Conservation (phyloP, 2,888 invertebrate species). For the Parnassius orleans region DNA sequence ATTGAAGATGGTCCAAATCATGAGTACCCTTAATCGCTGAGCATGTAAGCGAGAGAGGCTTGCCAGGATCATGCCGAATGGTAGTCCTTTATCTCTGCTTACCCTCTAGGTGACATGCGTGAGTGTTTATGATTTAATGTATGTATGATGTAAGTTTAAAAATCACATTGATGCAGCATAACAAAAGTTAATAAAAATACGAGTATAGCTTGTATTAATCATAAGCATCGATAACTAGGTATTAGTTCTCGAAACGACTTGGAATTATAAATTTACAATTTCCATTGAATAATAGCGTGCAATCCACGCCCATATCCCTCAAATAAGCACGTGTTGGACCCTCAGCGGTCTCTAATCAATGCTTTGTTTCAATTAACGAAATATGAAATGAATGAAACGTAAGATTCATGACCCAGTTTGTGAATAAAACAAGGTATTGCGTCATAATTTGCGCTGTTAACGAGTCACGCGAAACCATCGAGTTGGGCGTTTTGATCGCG, state of each 20-base stretch:
- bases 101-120: too few species aligned
- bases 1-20: too few species aligned
- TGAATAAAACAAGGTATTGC: conserved; percentile 31
- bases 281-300: conserved; percentile 49
- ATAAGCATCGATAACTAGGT: conserved; percentile 30
- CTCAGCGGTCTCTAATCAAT: conserved; percentile 18
- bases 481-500: conserved; percentile 36
- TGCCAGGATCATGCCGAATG: too few species aligned
- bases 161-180: too few species aligned
- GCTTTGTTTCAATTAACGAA: conserved; percentile 18
- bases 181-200: too few species aligned
- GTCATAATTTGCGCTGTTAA: conserved; percentile 41
- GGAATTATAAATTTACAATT: conserved; percentile 56
- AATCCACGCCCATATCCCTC: conserved; percentile 41
- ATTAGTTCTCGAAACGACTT: conserved; percentile 50
- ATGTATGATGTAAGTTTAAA: too few species aligned
- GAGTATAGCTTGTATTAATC: too few species aligned
- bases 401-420: conserved; percentile 22
- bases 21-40: too few species aligned
- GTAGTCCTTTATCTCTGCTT: too few species aligned
- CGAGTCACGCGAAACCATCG: conserved; percentile 43
- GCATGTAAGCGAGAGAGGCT: too few species aligned
- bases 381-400: conserved; percentile 6
- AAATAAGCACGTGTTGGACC: conserved; percentile 29
- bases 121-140: too few species aligned